Conservation (phyloP, 1,140 invertebrate species). For the Acromyrmex echinatior region DNA sequence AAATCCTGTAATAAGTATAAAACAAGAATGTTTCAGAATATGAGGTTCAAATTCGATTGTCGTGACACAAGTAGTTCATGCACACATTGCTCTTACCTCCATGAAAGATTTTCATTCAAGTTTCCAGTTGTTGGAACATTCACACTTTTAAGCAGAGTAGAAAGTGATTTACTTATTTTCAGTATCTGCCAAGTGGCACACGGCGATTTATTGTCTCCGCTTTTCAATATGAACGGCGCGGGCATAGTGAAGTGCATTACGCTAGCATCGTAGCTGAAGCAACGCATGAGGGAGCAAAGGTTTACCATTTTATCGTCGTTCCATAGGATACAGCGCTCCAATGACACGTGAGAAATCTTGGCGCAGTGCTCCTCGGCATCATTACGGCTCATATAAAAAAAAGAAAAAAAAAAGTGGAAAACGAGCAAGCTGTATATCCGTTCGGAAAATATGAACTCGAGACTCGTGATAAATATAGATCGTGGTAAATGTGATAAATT, state of each 20-base stretch:
- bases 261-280: slow-evolving; percentile 41
- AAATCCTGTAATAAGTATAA: background rate
- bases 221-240: slow-evolving; percentile 23
- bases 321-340: slow-evolving; percentile 42
- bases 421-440: slow-evolving; percentile 38
- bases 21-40: background rate
- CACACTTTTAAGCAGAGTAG: background rate
- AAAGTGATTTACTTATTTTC: slow-evolving; percentile 53
- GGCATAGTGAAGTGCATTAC: slow-evolving; percentile 45
- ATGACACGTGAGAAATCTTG: slow-evolving; percentile 71
- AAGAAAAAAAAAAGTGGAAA: slow-evolving; percentile 20
- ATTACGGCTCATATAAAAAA: slow-evolving; percentile 50
- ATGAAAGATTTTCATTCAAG: background rate
- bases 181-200: slow-evolving; percentile 47
- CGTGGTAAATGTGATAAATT: slow-evolving; percentile 45
- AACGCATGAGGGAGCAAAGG: slow-evolving; percentile 67
- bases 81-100: background rate
- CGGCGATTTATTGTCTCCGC: slow-evolving; percentile 58
- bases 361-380: slow-evolving; percentile 41
- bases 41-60: background rate
- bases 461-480: slow-evolving; percentile 54
- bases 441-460: slow-evolving; percentile 49
- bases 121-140: slow-evolving; percentile 5
- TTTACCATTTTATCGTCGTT: slow-evolving; percentile 72
- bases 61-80: background rate